Evolutionary conservation across 2,113 vertebrate species (phyloP).

Genomic region (Oryzias melastigma): DNA sequence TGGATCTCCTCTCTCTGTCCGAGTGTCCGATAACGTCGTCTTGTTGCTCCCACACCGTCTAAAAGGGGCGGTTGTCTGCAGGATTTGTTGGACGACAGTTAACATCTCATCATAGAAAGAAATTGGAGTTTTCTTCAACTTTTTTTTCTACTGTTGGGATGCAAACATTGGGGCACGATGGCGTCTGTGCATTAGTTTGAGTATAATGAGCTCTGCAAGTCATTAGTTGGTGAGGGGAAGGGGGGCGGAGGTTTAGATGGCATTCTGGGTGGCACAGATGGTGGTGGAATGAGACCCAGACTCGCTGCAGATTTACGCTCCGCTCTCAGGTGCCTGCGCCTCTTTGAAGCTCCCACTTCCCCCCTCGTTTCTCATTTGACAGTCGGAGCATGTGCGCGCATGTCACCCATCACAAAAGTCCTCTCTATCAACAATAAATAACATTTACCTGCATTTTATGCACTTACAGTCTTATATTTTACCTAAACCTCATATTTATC

Average conservation of each 20-base stretch:
- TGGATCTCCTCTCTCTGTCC: slow-evolving; percentile 36
- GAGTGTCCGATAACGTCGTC: slow-evolving; percentile 31
- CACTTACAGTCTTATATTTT: no score
- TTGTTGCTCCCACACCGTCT: slow-evolving; percentile 24
- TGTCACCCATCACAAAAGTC: slow-evolving; percentile 3
- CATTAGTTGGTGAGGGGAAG: slow-evolving; percentile 26
- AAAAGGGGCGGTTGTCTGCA: slow-evolving; percentile 29
- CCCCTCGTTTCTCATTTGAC: slow-evolving; percentile 49
- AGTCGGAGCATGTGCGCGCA: slow-evolving; percentile 25
- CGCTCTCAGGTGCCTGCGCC: slow-evolving; percentile 43
- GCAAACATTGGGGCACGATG: slow-evolving; percentile 23
- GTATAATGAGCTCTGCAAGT: slow-evolving; percentile 46
- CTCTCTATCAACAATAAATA: no score
- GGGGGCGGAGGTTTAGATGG: slow-evolving; percentile 8
- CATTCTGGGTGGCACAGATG: slow-evolving; percentile 60
- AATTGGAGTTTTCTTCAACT: slow-evolving; percentile 8
- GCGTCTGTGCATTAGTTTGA: slow-evolving; percentile 30
- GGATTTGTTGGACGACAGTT: slow-evolving; percentile 17
- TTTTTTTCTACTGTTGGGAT: slow-evolving; percentile 31
- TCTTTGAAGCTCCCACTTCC: slow-evolving; percentile 15
- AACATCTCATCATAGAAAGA: slow-evolving; percentile 4
- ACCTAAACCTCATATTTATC: no score
- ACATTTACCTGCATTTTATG: no score
- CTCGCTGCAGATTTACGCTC: slow-evolving; percentile 54
- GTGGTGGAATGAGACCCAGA: slow-evolving; percentile 46